Base-by-base conservation (phyloP, 2,797 vertebrate species). In the Tarsius wallacei region DNA sequence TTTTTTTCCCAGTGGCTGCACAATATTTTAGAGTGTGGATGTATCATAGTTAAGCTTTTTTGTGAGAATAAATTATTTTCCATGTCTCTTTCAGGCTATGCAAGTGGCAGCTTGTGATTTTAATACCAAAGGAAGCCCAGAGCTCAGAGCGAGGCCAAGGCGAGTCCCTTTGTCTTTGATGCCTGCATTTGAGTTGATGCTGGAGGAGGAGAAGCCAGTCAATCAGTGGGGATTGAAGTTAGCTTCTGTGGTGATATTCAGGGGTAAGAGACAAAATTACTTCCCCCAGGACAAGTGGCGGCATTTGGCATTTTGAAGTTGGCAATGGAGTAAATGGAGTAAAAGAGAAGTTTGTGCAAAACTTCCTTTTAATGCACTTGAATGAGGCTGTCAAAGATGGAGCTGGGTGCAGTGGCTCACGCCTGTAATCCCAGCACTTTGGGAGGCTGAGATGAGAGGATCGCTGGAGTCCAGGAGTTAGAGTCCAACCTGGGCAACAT, bases 21-120 rank as follows among this genome's bases (percentile, higher is more conserved):
- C 47, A 42, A 14, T 57, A 11, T 85, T 88, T 76, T 84, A 33
- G 73, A 31, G 22, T 4, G 64, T 31, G 68, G 82, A 10, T 47
- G 57, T 13, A 49, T 77, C 89, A 1, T 21, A 22, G 31, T 16
- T n/a, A n/a, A 51, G 87, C 51, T 53, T 85, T 55, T 55, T 33
- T 28, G 24, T 36, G 71, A 0, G 16, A 89, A 73, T 80, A 57
- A 61, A 28, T 90, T 47, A 22, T 61, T 95, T 71, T 28, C 84
- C 59, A 4, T 1, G 5, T 83, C 74, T n/a, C 42, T 59, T 33
- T 83, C 57, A 93, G 96, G 91, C 88, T 2, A 82, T 80, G 97
- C 88, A 97, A 93, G 77, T 81, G 89, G 93, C 96, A 94, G 87
- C 93, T 77, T 94, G 85, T 95, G 97, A 98, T 96, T 97, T 97